Evolutionary conservation across 2,113 vertebrate species (phyloP), one percentile per base, ranked within the genome.

Genomic region (Seriola dumerili): DNA sequence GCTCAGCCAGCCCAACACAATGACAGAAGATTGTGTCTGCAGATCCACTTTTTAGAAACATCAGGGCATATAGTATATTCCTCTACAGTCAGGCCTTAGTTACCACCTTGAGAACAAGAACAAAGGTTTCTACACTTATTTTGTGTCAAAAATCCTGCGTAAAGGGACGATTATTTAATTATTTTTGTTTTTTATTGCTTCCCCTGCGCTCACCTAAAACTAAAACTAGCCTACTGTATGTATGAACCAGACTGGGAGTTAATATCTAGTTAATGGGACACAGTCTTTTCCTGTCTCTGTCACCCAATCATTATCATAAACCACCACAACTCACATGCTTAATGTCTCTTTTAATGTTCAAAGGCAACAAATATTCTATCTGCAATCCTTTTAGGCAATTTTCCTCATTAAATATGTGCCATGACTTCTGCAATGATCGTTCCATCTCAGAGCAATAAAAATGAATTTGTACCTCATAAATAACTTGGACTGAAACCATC

Each of bases 81-180:
- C 80, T 91, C 78, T 81, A 84, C 87, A 63, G 84, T 73, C 87
- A 85, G 83, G 88, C 83, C 86, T 92, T 83, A 87, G 85, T 86
- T 79, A 85, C 81, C 88, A 90, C 34, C 76, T 29, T 11, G 5
- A 84, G 63, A 74, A 62, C 63, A 84, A 81, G 10, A 69, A 17
- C 16, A 76, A 77, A 78, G 57, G 72, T 88, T 90, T 91, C 69
- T 83, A 85, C 23, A 54, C 73, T 74, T 65, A 81, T 73, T 89
- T 72, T 67, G 57, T 73, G 67, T 85, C 25, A 76, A 70, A 40
- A 57, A 52, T 50, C 36, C 21, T 62, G 16, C 65, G 19, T 68
- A 69, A 84, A 78, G 32, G 21, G 67, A 76, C 36, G 38, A 29
- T 74, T 65, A 66, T 71, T 76, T 62, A 25, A 83, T 44, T 65